Base-by-base conservation (phyloP, 2,797 vertebrate genomes). In the Sphaeramia orbicularis region DNA sequence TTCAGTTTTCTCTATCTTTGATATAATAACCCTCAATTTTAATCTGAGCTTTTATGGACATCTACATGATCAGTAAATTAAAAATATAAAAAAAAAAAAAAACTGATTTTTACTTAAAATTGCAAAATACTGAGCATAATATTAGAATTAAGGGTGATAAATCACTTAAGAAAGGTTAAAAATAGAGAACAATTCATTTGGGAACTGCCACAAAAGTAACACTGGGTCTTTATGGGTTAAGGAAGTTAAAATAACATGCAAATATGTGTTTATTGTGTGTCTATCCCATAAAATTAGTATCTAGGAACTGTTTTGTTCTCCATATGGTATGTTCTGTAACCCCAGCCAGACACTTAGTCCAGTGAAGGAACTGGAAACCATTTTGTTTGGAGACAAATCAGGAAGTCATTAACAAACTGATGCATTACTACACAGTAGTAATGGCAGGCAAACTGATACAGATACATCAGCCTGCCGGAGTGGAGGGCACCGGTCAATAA, bases 401-500 rank as follows among this genome's bases (percentile, higher is more conserved):
- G 77, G 80, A 87, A 78, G 78, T 72, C 72, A 75, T 86, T 87
- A 81, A 67, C 78, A 77, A 85, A 79, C 72, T 24, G 56, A 83
- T 80, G 71, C 75, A 74, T 81, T 73, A 64, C 67, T 43, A 52
- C 16, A 2, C 18, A 64, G 56, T 54, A 10, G 21, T 85, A 87
- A 85, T 80, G 69, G 76, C 74, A 66, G 58, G 37, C 13, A 2
- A 49, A 59, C 74, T 67, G 63, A 77, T 83, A 43, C 76, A 47
- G 65, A 86, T 79, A 52, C 72, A 81, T 87, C 74, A 52, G 43
- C 32, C 71, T 64, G 77, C 70, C 73, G 61, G 66, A n/a, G 38
- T 8, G 50, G 65, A 83, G 70, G 67, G 32, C 67, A 41, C 14
- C 4, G 54, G 69, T 87, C 81, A 37, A 87, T 88, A 86, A 36